Evolutionary conservation across 2,113 vertebrate genomes (phyloP).

Genomic region (Periophthalmus modestus): DNA sequence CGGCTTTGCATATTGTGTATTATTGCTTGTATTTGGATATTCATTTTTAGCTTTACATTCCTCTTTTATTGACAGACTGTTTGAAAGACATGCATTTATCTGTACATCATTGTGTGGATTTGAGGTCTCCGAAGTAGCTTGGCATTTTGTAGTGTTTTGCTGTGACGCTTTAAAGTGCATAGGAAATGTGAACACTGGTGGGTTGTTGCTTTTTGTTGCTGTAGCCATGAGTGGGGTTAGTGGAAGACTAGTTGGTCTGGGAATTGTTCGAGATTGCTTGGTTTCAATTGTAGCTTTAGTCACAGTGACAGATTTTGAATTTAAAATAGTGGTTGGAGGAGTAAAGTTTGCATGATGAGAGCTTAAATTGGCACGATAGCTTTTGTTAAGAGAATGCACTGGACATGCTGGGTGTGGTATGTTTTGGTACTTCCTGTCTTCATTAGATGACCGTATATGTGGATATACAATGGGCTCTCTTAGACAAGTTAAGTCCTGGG

Average conservation of each 20-base stretch:
- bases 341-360: not conserved
- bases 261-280: conserved; percentile 25
- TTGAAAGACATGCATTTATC: conserved; percentile 20
- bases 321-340: conserved; percentile 21
- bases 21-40: conserved; percentile 11
- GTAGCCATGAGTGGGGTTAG: conserved; percentile 55
- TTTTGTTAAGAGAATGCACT: conserved; percentile 29
- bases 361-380: conserved; percentile 25
- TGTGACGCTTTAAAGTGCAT: conserved; percentile 11
- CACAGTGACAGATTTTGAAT: conserved; percentile 51
- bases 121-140: not conserved
- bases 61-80: not conserved
- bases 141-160: not conserved
- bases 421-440: conserved; percentile 38
- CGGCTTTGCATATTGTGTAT: conserved; percentile 18
- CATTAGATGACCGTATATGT: conserved; percentile 41
- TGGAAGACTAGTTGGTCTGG: conserved; percentile 24
- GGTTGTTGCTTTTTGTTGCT: conserved; percentile 55
- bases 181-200: conserved; percentile 29
- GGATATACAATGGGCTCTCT: conserved; percentile 41
- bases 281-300: conserved; percentile 62
- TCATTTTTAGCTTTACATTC: conserved; percentile 8
- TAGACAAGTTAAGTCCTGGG: conserved; percentile 2
- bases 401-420: conserved; percentile 50
- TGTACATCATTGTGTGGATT: conserved; percentile 41